Conservation (phyloP, 2,888 invertebrate species). For the Alloplasta piceator region DNA sequence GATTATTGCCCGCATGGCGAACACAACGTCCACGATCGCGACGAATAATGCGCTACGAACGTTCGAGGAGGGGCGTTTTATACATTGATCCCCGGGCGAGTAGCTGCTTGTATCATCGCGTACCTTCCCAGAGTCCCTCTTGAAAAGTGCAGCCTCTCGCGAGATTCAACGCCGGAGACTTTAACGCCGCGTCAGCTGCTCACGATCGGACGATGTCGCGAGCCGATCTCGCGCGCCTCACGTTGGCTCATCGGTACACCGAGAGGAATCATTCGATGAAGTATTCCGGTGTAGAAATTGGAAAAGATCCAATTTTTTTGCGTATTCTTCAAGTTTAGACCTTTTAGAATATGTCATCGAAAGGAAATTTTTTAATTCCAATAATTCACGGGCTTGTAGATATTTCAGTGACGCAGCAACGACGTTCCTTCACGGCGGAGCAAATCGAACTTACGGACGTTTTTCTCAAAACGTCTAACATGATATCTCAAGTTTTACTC, state of each 20-base stretch:
- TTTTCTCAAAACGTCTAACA: too few species aligned
- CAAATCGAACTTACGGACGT: too few species aligned
- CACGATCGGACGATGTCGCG: constrained; percentile 42
- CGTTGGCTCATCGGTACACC: constrained; percentile 13
- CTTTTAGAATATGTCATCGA: too few species aligned
- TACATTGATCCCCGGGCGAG: constrained; percentile 68
- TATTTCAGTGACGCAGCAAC: too few species aligned
- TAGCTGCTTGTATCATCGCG: constrained; percentile 53
- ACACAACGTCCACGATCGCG: constrained; percentile 68
- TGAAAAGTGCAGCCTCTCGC: constrained; percentile 20
- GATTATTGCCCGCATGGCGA: constrained; percentile 69
- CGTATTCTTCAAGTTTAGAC: too few species aligned
- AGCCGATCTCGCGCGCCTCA: constrained; percentile 51
- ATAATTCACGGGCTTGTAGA: too few species aligned
- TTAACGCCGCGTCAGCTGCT: constrained; percentile 68
- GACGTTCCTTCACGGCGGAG: too few species aligned
- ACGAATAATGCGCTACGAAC: constrained; percentile 71
- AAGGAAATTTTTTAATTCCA: too few species aligned
- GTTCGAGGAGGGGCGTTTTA: constrained; percentile 78
- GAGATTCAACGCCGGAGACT: constrained; percentile 71
- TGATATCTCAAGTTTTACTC: too few species aligned
- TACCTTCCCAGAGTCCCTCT: constrained; percentile 72
- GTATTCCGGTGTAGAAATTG: too few species aligned
- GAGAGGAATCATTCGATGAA: too few species aligned
- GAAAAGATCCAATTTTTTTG: too few species aligned